Conservation (phyloP, 1,140 invertebrate species). For the Zeugodacus cucurbitae region DNA sequence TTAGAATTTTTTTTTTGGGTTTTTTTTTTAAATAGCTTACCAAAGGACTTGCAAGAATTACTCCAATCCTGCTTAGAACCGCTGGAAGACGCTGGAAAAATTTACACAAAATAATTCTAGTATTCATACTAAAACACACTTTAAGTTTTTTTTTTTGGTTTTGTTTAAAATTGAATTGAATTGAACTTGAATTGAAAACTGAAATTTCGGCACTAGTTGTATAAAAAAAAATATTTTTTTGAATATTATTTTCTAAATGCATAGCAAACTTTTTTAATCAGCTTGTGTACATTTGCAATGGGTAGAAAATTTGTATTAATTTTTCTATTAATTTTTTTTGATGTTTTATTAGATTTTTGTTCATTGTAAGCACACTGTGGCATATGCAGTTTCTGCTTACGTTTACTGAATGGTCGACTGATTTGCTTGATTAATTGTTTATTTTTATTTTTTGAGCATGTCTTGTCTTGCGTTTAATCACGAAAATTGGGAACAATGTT, state of each 20-base stretch:
- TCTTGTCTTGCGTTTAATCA: slow-evolving; percentile 52
- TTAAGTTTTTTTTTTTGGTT: slow-evolving; percentile 57
- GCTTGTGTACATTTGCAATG: background rate
- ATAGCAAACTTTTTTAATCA: background rate
- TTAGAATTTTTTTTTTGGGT: slow-evolving; percentile 1
- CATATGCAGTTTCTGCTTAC: background rate
- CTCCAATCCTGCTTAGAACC: slow-evolving; percentile 91
- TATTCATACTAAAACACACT: slow-evolving; percentile 67
- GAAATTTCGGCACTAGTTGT: slow-evolving; percentile 17
- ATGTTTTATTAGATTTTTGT: too few relatives aligned
- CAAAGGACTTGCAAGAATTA: slow-evolving; percentile 92
- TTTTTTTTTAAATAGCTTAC: slow-evolving; percentile 75
- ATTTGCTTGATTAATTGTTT: background rate
- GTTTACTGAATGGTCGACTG: background rate
- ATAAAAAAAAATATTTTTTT: slow-evolving; percentile 2
- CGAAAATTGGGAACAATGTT: slow-evolving; percentile 66
- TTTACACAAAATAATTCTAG: slow-evolving; percentile 63
- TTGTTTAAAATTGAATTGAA: slow-evolving; percentile 22
- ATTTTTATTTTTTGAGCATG: slow-evolving; percentile 39
- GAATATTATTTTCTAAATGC: slow-evolving; percentile 6
- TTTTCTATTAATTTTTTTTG: background rate
- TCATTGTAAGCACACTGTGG: background rate
- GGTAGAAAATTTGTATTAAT: slow-evolving; percentile 22
- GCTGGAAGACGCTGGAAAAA: slow-evolving; percentile 88
- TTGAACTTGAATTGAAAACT: slow-evolving; percentile 22